Evolutionary conservation across 2,113 vertebrate genomes (phyloP).

Genomic region (Proterorhinus semilunaris): DNA sequence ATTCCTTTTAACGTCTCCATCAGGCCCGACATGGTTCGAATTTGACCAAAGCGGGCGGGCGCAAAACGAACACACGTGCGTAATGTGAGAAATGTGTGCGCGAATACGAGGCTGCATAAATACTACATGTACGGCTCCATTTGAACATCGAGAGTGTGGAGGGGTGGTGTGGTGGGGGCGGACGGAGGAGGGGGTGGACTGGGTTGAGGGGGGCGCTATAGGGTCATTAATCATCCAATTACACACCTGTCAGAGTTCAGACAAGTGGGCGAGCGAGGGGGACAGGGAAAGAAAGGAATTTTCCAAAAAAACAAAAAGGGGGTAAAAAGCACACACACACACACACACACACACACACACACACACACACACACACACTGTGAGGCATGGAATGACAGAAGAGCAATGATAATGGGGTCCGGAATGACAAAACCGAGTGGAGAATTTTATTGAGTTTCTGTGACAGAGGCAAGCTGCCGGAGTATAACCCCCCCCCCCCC

Average conservation of each 20-base stretch:
- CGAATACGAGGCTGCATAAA: conserved; percentile 45
- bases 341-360: too few relatives aligned
- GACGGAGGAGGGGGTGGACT: conserved; percentile 1
- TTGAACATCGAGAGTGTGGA: conserved; percentile 36
- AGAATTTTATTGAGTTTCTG: conserved; percentile 48
- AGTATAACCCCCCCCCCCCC: neutral
- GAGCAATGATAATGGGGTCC: conserved; percentile 20
- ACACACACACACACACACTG: neutral
- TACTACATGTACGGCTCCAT: conserved; percentile 48
- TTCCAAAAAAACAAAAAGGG: conserved; percentile 20
- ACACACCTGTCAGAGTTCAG: conserved; percentile 83
- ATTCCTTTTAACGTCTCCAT: conserved; percentile 32
- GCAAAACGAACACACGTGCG: conserved; percentile 47
- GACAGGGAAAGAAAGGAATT: conserved; percentile 44
- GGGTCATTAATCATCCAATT: conserved; percentile 85
- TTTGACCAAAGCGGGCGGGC: conserved; percentile 39
- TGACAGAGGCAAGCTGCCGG: conserved; percentile 57
- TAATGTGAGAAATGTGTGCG: conserved; percentile 41
- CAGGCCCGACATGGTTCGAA: conserved; percentile 31
- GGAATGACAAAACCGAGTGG: conserved; percentile 26
- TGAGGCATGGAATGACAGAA: conserved; percentile 35
- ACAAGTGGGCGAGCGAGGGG: conserved; percentile 64
- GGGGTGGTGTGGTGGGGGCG: conserved; percentile 6
- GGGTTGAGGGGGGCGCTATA: conserved; percentile 29
- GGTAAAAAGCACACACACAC: neutral